Percentiles rank a stretch among this genome's conserved stretches.
Evolutionary conservation across 1,140 invertebrate genomes (phyloP).

Genomic region (Propsilocerus akamusi): DNA sequence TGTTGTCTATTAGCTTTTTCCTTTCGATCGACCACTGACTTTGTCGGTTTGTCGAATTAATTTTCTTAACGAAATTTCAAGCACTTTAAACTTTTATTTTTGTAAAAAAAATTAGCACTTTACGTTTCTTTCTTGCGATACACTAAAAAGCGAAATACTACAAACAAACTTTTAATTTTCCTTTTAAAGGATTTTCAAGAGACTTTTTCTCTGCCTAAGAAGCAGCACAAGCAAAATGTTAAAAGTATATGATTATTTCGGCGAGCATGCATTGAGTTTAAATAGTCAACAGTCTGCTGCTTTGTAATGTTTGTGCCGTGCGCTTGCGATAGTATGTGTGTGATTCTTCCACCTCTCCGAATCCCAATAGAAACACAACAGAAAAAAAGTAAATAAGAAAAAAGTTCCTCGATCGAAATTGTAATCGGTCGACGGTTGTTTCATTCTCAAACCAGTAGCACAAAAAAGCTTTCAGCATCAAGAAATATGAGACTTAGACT

Average conservation of each 20-base stretch:
- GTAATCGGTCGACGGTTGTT: no score
- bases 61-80: not conserved
- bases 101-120: not conserved
- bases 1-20: not conserved
- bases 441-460: no score
- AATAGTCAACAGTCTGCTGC: not conserved
- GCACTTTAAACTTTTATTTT: no score
- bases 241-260: conserved; percentile 4
- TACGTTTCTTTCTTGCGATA: not conserved
- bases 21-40: not conserved
- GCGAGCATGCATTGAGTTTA: not conserved
- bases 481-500: no score
- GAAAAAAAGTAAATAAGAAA: no score
- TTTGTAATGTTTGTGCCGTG: no score
- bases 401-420: no score
- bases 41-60: not conserved
- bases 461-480: no score
- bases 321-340: not conserved
- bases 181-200: not conserved
- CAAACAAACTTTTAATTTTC: not conserved
- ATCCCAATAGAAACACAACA: no score
- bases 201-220: conserved; percentile 1
- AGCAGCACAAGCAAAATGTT: conserved; percentile 2
- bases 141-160: not conserved
- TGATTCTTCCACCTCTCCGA: not conserved